Conservation (phyloP, 2,797 vertebrate genomes). For the Avahi laniger region DNA sequence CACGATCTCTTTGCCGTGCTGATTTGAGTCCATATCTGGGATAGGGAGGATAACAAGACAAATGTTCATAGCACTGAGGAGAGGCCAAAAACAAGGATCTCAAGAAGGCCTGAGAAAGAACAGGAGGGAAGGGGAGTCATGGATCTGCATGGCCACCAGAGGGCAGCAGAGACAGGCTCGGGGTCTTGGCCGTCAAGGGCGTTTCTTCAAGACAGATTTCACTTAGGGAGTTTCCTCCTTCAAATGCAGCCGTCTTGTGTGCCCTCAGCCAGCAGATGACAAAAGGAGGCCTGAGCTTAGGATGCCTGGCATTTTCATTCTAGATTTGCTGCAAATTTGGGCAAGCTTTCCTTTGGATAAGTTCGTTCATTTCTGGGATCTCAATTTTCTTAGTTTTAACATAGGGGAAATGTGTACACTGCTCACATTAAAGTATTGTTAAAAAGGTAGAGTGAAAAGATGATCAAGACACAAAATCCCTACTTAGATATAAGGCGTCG, state of each 20-base stretch:
- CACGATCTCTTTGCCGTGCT: not conserved
- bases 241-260: not conserved
- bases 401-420: not conserved
- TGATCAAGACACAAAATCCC: not conserved
- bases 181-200: accelerated
- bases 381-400: not conserved
- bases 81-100: not conserved
- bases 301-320: not conserved
- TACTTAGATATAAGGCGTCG: not conserved
- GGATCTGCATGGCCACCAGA: not conserved
- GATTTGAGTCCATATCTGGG: not conserved
- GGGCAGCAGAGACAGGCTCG: not conserved
- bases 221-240: not conserved
- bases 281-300: not conserved
- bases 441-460: not conserved
- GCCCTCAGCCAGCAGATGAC: not conserved
- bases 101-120: no score
- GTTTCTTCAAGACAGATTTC: not conserved
- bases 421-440: not conserved
- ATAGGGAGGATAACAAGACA: not conserved
- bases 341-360: not conserved
- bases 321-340: not conserved
- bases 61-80: accelerated
- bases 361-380: not conserved
- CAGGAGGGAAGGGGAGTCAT: not conserved